Percentiles rank a stretch among this genome's conserved stretches.
Evolutionary conservation across 1,140 invertebrate species (phyloP).

Genomic region (Dendrolimus kikuchii): DNA sequence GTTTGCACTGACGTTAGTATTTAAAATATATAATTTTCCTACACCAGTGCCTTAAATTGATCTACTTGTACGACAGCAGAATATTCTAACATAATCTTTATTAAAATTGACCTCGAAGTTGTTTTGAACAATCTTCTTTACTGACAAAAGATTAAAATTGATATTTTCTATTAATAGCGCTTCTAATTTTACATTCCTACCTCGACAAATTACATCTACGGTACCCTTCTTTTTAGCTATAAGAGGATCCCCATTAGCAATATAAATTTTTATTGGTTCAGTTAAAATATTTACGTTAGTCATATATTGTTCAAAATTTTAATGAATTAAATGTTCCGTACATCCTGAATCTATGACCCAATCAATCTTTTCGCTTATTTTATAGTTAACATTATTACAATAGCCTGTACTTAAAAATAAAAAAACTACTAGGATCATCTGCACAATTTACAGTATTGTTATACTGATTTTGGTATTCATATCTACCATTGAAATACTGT

Average conservation of each 20-base stretch:
- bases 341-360: constrained; percentile 18
- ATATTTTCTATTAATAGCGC: constrained; percentile 15
- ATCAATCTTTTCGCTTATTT: constrained; percentile 4
- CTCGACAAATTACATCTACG: constrained; percentile 1
- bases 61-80: neutral
- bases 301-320: constrained; percentile 15
- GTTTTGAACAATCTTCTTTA: no score
- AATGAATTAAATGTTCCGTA: constrained; percentile 12
- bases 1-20: neutral
- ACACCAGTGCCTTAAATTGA: neutral
- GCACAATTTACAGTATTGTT: no score
- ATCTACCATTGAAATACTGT: no score
- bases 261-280: constrained; percentile 7
- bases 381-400: neutral
- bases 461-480: no score
- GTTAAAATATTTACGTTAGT: constrained; percentile 13
- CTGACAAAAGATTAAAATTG: no score
- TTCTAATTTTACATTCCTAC: constrained; percentile 3
- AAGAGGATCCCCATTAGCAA: constrained; percentile 14
- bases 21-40: constrained; percentile 4
- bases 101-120: no score
- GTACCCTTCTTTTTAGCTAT: constrained; percentile 11
- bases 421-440: constrained; percentile 1
- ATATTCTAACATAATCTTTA: no score
- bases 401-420: neutral